Evolutionary conservation across 2,113 vertebrate species (phyloP).

Genomic region (Lampris incognitus): DNA sequence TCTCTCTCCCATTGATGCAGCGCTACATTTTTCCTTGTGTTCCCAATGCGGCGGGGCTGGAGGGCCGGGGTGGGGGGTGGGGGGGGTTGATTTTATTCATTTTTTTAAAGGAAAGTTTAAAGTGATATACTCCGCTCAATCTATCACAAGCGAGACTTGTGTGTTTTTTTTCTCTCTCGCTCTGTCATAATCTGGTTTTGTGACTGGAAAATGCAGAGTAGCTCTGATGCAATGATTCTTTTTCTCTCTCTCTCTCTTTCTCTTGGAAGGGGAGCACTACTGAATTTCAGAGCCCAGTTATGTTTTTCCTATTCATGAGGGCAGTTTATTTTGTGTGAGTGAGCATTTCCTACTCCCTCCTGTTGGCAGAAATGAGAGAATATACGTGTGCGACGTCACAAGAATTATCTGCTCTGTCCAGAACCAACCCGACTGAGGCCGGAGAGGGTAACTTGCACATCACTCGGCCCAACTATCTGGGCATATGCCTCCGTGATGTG

Average conservation of each 20-base stretch:
- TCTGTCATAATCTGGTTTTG: conserved; percentile 20
- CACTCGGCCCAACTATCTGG: no score
- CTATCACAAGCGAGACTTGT: conserved; percentile 27
- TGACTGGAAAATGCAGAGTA: conserved; percentile 30
- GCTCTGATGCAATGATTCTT: conserved; percentile 49
- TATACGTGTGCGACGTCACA: no score
- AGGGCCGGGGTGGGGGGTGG: background rate
- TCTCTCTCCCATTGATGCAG: conserved; percentile 71
- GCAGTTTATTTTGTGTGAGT: conserved; percentile 28
- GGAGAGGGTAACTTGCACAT: no score
- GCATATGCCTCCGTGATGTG: no score
- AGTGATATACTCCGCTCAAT: conserved; percentile 37
- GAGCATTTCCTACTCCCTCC: conserved; percentile 12
- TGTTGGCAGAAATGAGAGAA: no score
- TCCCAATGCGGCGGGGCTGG: conserved; percentile 52
- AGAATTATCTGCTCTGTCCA: no score
- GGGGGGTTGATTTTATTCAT: conserved; percentile 19
- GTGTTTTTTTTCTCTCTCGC: conserved; percentile 22
- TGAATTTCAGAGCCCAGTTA: conserved; percentile 29
- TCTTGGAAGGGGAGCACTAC: conserved; percentile 23
- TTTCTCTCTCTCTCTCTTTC: background rate
- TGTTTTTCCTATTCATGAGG: background rate
- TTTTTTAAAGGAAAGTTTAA: conserved; percentile 30
- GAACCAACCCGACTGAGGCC: no score
- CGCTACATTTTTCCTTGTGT: conserved; percentile 57